Evolutionary conservation across 1,140 invertebrate genomes (phyloP).

Genomic region (Pogonomyrmex californicus): DNA sequence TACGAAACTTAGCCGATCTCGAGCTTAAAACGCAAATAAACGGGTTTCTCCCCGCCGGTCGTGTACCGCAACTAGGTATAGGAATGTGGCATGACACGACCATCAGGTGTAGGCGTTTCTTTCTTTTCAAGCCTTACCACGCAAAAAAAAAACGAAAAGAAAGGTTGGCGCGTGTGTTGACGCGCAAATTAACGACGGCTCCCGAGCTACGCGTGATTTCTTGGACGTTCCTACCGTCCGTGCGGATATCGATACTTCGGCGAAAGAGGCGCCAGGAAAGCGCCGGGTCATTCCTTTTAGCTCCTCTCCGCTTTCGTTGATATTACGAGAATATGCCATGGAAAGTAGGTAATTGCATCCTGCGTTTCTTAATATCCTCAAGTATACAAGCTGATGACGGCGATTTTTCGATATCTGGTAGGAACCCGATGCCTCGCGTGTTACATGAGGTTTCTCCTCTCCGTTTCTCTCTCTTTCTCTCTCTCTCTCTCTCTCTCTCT

Average conservation of each 20-base stretch:
- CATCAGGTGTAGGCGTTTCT: constrained; percentile 19
- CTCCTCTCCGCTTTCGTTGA: constrained; percentile 32
- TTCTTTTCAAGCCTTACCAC: not conserved
- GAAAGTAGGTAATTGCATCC: constrained; percentile 57
- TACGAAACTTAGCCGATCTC: constrained; percentile 41
- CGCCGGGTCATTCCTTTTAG: constrained; percentile 19
- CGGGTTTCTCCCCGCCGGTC: constrained; percentile 59
- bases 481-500: too few relatives aligned
- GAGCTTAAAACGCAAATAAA: constrained; percentile 59
- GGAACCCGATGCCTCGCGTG: constrained; percentile 13
- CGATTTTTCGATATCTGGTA: constrained; percentile 23
- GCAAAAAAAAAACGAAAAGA: not conserved
- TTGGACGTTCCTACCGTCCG: not conserved
- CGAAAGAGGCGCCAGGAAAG: constrained; percentile 9
- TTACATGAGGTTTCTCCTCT: not conserved
- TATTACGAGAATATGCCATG: constrained; percentile 14
- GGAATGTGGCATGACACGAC: constrained; percentile 45
- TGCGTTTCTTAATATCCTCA: constrained; percentile 44
- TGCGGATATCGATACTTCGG: not conserved
- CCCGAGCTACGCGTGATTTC: constrained; percentile 34
- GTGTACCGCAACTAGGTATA: constrained; percentile 8
- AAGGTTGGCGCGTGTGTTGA: too few relatives aligned
- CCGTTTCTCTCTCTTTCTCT: too few relatives aligned
- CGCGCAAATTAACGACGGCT: constrained; percentile 32
- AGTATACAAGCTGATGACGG: not conserved